Base-by-base conservation (phyloP, 2,888 invertebrate genomes). In the Cheilosia pagana region DNA sequence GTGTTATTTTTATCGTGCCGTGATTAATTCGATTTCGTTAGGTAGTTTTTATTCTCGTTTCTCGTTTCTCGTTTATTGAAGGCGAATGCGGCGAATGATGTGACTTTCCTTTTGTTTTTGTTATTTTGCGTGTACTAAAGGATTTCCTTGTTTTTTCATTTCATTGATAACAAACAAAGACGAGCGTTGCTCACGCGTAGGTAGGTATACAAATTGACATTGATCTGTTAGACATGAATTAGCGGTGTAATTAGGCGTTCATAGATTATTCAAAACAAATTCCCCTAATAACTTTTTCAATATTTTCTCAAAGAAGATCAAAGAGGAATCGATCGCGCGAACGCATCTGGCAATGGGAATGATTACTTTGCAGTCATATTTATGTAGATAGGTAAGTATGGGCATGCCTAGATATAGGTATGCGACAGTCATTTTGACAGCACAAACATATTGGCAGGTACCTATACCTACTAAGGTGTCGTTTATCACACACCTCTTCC, bases 111-210 rank as follows among this genome's bases (percentile, higher is more conserved):
- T 65, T 67, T 57, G 52, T 43, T 53, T 23, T 39, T 48, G 41
- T 71, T 70, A 23, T 53, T 28, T 63, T 62, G 55, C 48, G 57
- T 39, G 45, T 70, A 48, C 62, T 62, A 70, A 77, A 77, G 77
- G 77, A 77, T 70, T 77, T 77, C 77, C 70, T 77, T 70, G 70
- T 70, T 77, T 62, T 62, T 77, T 77, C 62, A 70, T 63, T 77
- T 70, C 65, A 70, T 62, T 70, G 70, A 77, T 70, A 77, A 62
- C 77, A 77, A 70, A 70, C 77, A 77, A 55, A 57, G 59, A 28
- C 59, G 57, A 53, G 67, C 65, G 75, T 39, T 50, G 10, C 28
- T 76, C 52, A 0, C 1, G 12, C 3, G 8, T 35, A 35, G 10
- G 10, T 35, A 12, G 2, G 3, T 8, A 1, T 10, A 12, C 10